These are phyloP conservation scores for Bruchidius siliquastri DNA, from an alignment of 2,888 invertebrate species.

Conservation along the genomic window DNA sequence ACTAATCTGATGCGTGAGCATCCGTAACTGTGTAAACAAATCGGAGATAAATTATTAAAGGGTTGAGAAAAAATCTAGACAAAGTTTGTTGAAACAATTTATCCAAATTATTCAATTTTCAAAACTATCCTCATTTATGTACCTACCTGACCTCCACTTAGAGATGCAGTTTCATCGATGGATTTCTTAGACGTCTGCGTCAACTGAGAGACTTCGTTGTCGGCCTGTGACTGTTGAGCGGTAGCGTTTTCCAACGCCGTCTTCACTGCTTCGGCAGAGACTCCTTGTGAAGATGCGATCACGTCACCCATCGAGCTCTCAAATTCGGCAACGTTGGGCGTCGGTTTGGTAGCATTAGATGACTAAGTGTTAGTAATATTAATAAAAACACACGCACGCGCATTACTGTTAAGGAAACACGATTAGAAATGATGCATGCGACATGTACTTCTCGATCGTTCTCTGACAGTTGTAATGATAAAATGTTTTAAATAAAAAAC, in stretches of 20 bases:
- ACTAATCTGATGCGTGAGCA: too few relatives aligned
- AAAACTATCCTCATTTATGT: not conserved
- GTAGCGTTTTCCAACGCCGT: constrained; percentile 32
- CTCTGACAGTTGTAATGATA: too few relatives aligned
- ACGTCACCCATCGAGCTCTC: constrained; percentile 4
- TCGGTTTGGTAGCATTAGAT: constrained; percentile 12
- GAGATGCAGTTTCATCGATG: not conserved
- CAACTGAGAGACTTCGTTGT: constrained; percentile 43
- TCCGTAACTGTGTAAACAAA: too few relatives aligned
- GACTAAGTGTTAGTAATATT: not conserved
- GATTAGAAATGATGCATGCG: too few relatives aligned
- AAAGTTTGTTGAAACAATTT: too few relatives aligned
- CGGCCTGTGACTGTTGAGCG: constrained; percentile 30
- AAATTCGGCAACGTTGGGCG: constrained; percentile 25
- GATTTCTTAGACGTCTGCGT: not conserved
- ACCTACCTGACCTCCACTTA: not conserved
- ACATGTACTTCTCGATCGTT: too few relatives aligned
- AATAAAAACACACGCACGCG: too few relatives aligned
- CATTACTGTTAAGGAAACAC: too few relatives aligned
- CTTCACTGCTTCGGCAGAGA: constrained; percentile 29
- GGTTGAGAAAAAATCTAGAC: too few relatives aligned
- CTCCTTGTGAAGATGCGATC: constrained; percentile 20
- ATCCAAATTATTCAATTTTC: too few relatives aligned
- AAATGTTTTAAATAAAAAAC: too few relatives aligned
- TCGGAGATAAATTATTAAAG: too few relatives aligned